Conservation (phyloP, 92 coral and sea anemone genomes). For the Siderastrea siderea region DNA sequence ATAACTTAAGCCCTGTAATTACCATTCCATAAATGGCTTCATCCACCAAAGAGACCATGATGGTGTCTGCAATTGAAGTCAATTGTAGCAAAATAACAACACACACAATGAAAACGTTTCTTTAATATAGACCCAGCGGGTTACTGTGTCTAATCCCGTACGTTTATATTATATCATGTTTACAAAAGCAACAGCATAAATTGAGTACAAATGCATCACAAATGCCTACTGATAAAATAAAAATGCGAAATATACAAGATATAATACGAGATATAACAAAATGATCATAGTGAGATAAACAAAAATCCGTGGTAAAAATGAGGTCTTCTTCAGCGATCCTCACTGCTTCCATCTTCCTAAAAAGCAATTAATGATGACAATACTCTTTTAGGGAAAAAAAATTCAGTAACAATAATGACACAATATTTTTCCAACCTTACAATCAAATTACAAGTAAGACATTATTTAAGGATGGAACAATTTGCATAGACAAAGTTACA, state of each 20-base stretch:
- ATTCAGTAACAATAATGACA: background rate
- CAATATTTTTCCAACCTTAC: background rate
- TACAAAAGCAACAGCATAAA: conserved; percentile 24
- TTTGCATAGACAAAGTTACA: too few species aligned
- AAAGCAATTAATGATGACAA: conserved; percentile 18
- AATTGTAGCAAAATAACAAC: conserved; percentile 31
- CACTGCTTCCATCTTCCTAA: conserved; percentile 25
- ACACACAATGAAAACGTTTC: conserved; percentile 43
- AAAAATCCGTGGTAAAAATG: conserved; percentile 15
- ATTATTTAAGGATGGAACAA: too few species aligned
- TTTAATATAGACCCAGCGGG: conserved; percentile 23
- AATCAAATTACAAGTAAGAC: too few species aligned
- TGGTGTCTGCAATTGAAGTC: conserved; percentile 32
- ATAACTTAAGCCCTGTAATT: background rate
- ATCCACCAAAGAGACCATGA: conserved; percentile 5
- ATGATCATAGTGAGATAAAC: background rate
- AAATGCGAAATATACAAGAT: conserved; percentile 7
- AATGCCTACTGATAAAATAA: conserved; percentile 6
- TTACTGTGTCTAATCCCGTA: conserved; percentile 4
- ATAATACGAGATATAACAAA: background rate
- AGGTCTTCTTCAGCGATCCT: conserved; percentile 10
- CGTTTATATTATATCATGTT: background rate
- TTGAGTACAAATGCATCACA: conserved; percentile 6
- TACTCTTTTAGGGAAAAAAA: background rate
- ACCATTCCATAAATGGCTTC: background rate